Evolutionary conservation across 2,797 vertebrate species (phyloP), one percentile per base, ranked within the genome.

Genomic region (Moxostoma hubbsi): DNA sequence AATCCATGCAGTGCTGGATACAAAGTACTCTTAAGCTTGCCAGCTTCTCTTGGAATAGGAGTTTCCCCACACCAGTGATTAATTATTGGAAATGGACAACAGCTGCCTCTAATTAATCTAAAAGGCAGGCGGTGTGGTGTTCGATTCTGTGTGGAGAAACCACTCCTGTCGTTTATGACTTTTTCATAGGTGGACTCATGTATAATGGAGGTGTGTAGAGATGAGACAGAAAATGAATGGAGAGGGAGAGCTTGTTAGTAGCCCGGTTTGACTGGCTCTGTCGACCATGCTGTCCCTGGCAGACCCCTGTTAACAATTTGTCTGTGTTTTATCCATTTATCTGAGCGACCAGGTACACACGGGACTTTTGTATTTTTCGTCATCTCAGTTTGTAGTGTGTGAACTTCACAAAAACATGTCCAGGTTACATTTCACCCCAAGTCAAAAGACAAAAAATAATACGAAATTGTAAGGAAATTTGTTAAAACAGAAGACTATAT

Each of bases 71-170:
- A 82, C 73, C 69, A 65, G 71, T 61, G 64, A 82, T 83, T 82
- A 81, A 86, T 85, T 79, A 82, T 77, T 79, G 78, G 82, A 84
- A 87, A 84, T 83, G 77, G 81, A 79, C 63, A 82, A 74, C 82
- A 85, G 79, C 79, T 87, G 86, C 79, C 73, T 59, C 79, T 81
- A 87, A 87, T 87, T 85, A 85, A 81, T 81, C 84, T 70, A 59
- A 63, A 57, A 70, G 75, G 65, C 71, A 65, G 72, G 62, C 68
- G 18, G 71, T 49, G 66, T 71, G 71, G 64, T 77, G 61, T 77
- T 64, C 71, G 81, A 74, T 82, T 64, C 15, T 68, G 12, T 7
- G 12, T 47, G 13, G 13, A 62, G 68, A 82, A 58, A 77, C 36
- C 45, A 53, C 50, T 80, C 63, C 78, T 72, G 66, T 53, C 71